phyloP scores from a whole-genome alignment of 2,113 vertebrate genomes.

The Ptychochromis oligacanthus region DNA sequence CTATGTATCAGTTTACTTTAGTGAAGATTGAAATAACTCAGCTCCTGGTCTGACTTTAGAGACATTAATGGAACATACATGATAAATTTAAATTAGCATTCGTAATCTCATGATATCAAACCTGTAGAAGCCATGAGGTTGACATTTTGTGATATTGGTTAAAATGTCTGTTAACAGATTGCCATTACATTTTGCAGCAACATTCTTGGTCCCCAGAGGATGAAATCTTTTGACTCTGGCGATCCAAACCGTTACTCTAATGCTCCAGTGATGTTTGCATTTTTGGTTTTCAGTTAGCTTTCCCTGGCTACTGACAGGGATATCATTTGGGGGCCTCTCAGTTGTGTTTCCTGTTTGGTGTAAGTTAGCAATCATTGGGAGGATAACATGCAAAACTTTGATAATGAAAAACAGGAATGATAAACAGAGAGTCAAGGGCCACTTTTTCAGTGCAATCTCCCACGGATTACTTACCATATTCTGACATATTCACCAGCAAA shows the following conservation, averaged over 20 bases:
- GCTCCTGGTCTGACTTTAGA: neutral
- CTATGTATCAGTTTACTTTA: too few species aligned
- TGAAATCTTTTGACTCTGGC: neutral
- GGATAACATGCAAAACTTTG: too few species aligned
- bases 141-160: neutral
- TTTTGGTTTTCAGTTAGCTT: neutral
- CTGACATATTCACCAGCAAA: neutral
- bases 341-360: neutral
- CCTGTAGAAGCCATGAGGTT: fast-evolving
- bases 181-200: neutral
- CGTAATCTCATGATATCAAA: neutral
- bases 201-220: neutral
- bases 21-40: neutral
- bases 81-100: too few species aligned
- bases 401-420: too few species aligned
- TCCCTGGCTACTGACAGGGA: neutral
- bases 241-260: neutral
- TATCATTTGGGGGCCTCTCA: neutral
- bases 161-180: too few species aligned
- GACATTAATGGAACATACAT: too few species aligned
- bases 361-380: too few species aligned
- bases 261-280: neutral
- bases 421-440: too few species aligned
- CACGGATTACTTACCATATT: too few species aligned
- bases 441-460: too few species aligned